Evolutionary conservation across 2,113 vertebrate species (phyloP).

Genomic region (Psittacara wagleri): DNA sequence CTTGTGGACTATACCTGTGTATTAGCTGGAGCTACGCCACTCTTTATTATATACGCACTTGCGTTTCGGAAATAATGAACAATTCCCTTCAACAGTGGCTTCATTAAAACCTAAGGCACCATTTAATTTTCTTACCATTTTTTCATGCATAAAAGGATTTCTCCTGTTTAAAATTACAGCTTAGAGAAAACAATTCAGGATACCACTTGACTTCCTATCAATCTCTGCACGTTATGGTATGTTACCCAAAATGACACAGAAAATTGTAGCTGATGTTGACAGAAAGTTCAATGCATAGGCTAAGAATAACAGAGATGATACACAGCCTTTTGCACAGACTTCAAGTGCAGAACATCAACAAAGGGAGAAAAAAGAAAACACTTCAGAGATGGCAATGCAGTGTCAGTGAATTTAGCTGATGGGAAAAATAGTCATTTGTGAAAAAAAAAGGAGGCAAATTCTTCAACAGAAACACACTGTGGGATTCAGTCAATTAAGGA

Average conservation of each 20-base stretch:
- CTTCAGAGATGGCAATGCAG: not conserved
- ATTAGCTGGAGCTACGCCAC: not conserved
- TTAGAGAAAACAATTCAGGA: not conserved
- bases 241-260: not conserved
- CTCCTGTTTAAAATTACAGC: not conserved
- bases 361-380: not conserved
- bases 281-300: not conserved
- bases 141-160: not conserved
- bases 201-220: not conserved
- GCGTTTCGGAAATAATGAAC: not conserved
- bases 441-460: not conserved
- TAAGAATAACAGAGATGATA: not conserved
- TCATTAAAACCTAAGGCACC: not conserved
- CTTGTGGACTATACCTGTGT: too few relatives aligned
- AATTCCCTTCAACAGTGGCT: not conserved
- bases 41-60: not conserved
- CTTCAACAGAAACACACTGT: not conserved
- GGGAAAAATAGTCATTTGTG: not conserved
- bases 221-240: not conserved
- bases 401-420: not conserved
- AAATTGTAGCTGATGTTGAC: not conserved
- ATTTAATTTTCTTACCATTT: not conserved
- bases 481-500: not conserved
- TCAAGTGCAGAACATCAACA: not conserved
- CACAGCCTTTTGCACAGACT: rapidly evolving